These are phyloP conservation scores for Planiliza haematocheilus DNA, from an alignment of 2,113 vertebrate species.

Conservation along the genomic window DNA sequence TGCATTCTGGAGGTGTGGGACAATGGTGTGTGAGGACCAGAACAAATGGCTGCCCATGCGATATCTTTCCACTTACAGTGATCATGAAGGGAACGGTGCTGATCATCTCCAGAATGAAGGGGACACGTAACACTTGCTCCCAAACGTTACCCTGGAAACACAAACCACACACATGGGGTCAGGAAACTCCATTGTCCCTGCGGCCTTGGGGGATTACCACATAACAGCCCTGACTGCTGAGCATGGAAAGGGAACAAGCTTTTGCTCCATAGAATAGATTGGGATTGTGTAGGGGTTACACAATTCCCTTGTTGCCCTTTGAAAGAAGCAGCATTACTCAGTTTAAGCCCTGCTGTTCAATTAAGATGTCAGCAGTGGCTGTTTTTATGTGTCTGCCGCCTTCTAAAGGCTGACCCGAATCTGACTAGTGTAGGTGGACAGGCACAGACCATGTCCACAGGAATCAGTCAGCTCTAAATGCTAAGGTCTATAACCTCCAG, in stretches of 20 bases:
- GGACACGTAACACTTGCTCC: constrained; percentile 87
- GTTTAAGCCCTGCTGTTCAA: constrained; percentile 44
- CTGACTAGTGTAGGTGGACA: constrained; percentile 72
- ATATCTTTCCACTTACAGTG: constrained; percentile 82
- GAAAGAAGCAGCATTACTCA: constrained; percentile 37
- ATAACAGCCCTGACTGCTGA: constrained; percentile 23
- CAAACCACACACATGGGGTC: constrained; percentile 55
- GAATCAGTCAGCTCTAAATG: constrained; percentile 77
- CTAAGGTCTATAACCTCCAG: constrained; percentile 60
- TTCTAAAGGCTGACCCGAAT: constrained; percentile 59
- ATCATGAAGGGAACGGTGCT: constrained; percentile 87
- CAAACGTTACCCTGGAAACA: constrained; percentile 89
- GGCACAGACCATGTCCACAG: constrained; percentile 61
- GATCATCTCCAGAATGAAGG: constrained; percentile 89
- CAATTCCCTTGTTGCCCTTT: constrained; percentile 31
- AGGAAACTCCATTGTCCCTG: constrained; percentile 65
- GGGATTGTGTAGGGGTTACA: constrained; percentile 21
- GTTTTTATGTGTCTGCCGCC: constrained; percentile 59
- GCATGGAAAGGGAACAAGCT: constrained; percentile 18
- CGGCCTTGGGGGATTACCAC: constrained; percentile 61
- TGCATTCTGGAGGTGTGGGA: background rate
- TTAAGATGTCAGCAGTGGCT: constrained; percentile 63
- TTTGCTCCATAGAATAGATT: constrained; percentile 20
- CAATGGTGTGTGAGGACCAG: background rate
- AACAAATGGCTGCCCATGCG: constrained; percentile 6